Evolutionary conservation across 2,797 vertebrate species (phyloP).

Genomic region (Sebastes vulpes): DNA sequence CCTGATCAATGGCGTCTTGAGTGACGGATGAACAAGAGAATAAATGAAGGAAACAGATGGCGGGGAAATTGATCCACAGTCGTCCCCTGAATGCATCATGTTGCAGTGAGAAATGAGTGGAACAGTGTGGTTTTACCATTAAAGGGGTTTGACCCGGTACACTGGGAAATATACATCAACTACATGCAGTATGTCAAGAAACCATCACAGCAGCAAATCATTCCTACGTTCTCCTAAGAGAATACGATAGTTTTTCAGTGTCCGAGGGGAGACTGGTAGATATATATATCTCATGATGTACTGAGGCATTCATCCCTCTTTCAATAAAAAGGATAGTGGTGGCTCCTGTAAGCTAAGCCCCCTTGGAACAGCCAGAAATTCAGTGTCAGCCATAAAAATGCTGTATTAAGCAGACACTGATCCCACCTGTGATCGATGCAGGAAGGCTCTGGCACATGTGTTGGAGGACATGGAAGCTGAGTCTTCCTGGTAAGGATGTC

Average conservation of each 20-base stretch:
- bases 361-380: not conserved
- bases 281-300: not conserved
- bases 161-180: not conserved
- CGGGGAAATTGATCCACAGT: conserved; percentile 13
- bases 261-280: not conserved
- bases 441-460: no score
- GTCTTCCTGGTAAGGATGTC: no score
- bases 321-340: not conserved
- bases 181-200: not conserved
- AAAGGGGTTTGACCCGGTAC: conserved; percentile 5
- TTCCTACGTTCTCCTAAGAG: not conserved
- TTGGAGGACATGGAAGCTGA: no score
- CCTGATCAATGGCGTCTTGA: conserved; percentile 11
- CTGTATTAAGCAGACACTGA: no score
- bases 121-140: conserved; percentile 29
- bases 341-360: not conserved
- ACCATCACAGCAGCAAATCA: conserved; percentile 18
- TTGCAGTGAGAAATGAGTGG: conserved; percentile 2
- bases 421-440: no score
- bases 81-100: not conserved
- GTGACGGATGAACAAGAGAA: conserved; percentile 24
- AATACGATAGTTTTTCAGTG: conserved; percentile 2
- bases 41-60: conserved; percentile 41
- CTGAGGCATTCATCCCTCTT: not conserved
- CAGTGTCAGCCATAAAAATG: not conserved